Evolutionary conservation across 1,140 invertebrate species (phyloP).

Genomic region (Drosophila rufa): DNA sequence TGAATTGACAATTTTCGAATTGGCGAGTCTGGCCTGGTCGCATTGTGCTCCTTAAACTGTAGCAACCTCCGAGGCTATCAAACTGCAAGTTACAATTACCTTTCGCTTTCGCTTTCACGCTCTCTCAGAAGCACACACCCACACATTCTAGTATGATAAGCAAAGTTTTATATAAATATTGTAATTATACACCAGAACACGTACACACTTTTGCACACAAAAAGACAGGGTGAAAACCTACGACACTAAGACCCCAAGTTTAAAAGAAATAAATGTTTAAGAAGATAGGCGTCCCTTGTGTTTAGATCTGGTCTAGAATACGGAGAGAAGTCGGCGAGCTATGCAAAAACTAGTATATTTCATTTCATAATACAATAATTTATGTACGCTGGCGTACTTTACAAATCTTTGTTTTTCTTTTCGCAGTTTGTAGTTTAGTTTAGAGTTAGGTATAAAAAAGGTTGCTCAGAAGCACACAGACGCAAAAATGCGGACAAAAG

Average conservation of each 20-base stretch:
- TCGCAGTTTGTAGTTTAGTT: constrained; percentile 56
- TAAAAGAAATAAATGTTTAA: constrained; percentile 66
- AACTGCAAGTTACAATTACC: constrained; percentile 40
- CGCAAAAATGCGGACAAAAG: constrained; percentile 29
- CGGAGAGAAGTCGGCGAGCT: constrained; percentile 23
- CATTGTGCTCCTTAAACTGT: constrained; percentile 48
- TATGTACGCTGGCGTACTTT: constrained; percentile 74
- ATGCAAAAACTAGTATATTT: constrained; percentile 81
- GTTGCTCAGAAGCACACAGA: constrained; percentile 43
- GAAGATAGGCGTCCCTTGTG: constrained; percentile 11
- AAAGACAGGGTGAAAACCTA: constrained; percentile 80
- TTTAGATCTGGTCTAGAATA: constrained; percentile 17
- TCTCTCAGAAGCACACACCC: constrained; percentile 47
- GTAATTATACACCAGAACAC: constrained; percentile 72
- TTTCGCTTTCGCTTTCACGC: constrained; percentile 30
- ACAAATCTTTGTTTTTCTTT: constrained; percentile 66
- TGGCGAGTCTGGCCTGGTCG: background rate
- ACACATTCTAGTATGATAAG: constrained; percentile 81
- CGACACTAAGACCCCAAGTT: constrained; percentile 59
- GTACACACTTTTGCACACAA: constrained; percentile 75
- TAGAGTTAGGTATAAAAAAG: constrained; percentile 43
- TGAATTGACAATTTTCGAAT: background rate
- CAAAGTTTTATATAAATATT: constrained; percentile 73
- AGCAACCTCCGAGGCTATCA: constrained; percentile 67
- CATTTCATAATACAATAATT: constrained; percentile 80